Evolutionary conservation across 2,113 vertebrate species (phyloP), one percentile per base, ranked within the genome.

Genomic region (Sapajus apella): DNA sequence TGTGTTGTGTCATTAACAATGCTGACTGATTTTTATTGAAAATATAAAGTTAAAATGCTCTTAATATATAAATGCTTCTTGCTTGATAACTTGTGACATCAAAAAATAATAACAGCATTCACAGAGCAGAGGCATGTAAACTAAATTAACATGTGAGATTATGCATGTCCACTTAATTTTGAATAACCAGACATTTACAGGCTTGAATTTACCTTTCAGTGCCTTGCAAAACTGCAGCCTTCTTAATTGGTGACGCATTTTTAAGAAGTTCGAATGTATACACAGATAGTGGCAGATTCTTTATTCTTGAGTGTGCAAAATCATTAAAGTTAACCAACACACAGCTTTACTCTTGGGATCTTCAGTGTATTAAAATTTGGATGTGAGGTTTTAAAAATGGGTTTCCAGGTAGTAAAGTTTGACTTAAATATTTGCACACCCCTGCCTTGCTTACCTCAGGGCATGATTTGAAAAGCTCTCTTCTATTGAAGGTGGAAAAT

Each of bases 381-480:
- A 72, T 50, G 27, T 13, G 6, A 45, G 18, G 83, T 80, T 95
- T 77, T 66, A 13, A 96, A 87, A 92, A 35, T 77, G 21, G 21
- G 32, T 92, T 81, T 93, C 23, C 75, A 86, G 43, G 23, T 93
- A 85, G 70, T 83, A 73, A 91, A 96, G 75, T 84, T 90, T 80
- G 5, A 58, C 79, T 68, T 87, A 52, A 93, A 55, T 91, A 2
- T 93, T 82, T 87, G 14, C 4, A 50, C 35, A 43, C 66, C 18
- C 50, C 37, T 88, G 8, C n/a, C 32, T 90, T 89, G 32, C 4
- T 30, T 87, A 56, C 30, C 18, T 91, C 47, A 73, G 72, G 83
- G 81, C 58, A 66, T 52, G 58, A 72, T 93, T 87, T 75, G 35
- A 80, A 81, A 66, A 94, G 20, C 25, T 50, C 17, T 93, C 27